These are phyloP conservation scores for Platorchestia sp. DNA, from an alignment of 1,140 invertebrate genomes.

Conservation along the genomic window DNA sequence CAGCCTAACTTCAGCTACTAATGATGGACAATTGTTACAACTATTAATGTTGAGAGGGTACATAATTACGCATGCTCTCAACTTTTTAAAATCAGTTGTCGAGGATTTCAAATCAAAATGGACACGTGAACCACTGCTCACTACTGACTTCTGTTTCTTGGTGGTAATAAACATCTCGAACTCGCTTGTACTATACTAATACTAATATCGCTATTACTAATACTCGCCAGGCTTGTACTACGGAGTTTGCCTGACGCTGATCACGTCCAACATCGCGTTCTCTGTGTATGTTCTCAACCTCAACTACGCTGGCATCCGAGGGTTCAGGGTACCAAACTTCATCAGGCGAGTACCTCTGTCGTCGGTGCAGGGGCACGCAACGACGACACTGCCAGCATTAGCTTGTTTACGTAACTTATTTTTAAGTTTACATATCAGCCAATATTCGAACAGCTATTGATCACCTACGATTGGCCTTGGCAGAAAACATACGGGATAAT, in stretches of 20 bases:
- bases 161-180: neutral
- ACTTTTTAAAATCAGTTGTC: neutral
- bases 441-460: neutral
- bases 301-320: conserved; percentile 55
- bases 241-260: conserved; percentile 59
- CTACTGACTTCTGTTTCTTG: neutral
- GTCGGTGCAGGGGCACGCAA: neutral
- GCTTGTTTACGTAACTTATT: neutral
- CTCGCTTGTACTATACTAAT: neutral
- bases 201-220: too few relatives aligned
- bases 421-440: neutral
- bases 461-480: neutral
- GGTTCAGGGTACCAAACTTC: conserved; percentile 31
- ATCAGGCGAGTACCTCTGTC: conserved; percentile 46
- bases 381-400: neutral
- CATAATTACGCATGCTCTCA: too few relatives aligned
- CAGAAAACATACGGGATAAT: neutral
- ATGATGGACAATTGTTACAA: neutral
- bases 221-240: conserved; percentile 62
- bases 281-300: conserved; percentile 60
- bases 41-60: too few relatives aligned
- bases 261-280: conserved; percentile 58
- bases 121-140: neutral
- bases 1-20: neutral
- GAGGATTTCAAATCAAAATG: neutral